Percentiles rank a stretch among this genome's conserved stretches.
phyloP scores from a whole-genome alignment of 2,797 vertebrate genomes.

The Characodon lateralis region DNA sequence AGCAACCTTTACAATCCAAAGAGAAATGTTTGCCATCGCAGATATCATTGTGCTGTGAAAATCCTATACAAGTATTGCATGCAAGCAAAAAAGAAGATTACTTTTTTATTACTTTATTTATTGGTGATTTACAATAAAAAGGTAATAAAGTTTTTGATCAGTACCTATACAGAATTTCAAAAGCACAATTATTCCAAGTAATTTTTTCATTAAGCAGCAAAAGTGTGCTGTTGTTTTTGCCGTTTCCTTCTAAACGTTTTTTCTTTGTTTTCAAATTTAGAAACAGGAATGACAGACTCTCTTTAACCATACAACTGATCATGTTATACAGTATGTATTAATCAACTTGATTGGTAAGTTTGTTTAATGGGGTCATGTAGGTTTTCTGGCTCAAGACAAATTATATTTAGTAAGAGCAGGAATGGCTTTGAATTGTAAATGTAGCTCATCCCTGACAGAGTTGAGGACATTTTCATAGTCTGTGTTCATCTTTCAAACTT shows the following conservation, averaged over 20 bases:
- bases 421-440: neutral
- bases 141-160: neutral
- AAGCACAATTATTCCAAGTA: no score
- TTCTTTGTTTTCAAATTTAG: neutral
- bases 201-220: neutral
- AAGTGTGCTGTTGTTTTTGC: neutral
- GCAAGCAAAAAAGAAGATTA: no score
- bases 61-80: no score
- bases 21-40: no score
- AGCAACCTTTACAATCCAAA: no score
- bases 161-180: neutral
- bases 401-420: neutral
- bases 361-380: neutral
- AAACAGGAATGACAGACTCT: neutral
- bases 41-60: no score
- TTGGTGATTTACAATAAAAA: neutral
- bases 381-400: neutral
- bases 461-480: neutral
- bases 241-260: neutral
- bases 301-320: neutral
- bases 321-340: neutral
- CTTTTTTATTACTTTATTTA: no score
- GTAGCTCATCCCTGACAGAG: neutral
- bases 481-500: neutral
- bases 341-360: neutral